Base-by-base conservation (phyloP, 2,797 vertebrate species). In the Octomys mimax region DNA sequence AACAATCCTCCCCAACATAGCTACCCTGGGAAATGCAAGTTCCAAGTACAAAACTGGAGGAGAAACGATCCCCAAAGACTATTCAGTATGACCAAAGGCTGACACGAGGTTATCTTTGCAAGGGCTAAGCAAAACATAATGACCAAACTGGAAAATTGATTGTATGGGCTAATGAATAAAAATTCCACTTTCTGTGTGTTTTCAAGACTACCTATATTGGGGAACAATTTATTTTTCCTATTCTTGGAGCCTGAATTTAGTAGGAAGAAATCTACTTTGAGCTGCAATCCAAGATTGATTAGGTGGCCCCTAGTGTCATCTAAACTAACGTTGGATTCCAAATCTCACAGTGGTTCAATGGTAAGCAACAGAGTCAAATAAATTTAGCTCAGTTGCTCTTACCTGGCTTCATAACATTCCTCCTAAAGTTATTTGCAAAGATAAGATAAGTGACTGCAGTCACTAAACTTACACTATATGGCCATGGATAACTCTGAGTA, bases 111-210 rank as follows among this genome's bases (percentile, higher is more conserved):
- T 90, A 70, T 77, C 59, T 82, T 61, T 19, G 12, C 9, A 57
- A 92, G n/a, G 3, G 88, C 57, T 49, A 80, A 94, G 18, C 6
- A 78, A 36, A 90, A n/a, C 16, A 94, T 85, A 85, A 52, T 68
- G 46, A 1, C 36, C 19, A 26, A 52, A 82, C 10, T 78, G 77
- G 57, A 93, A 93, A 93, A 64, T 8, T 88, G 36, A 71, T 59
- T 79, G 82, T 78, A 39, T 59, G 8, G 31, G 49, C 11, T 73
- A 85, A n/a, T 71, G 57, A 75, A 75, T 46, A 85, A 92, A 42
- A 85, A 16, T 92, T 73, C 16, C 42, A 77, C 64, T 49, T 52
- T 49, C 31, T 33, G 1, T 6, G 64, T 11, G 22, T 78, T 33
- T 62, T 24, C 52, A 46, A 79, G 13, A 73, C 66, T 78, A 68